phyloP scores from a whole-genome alignment of 2,113 vertebrate species.

The Hypocryptadius cinnamomeus region DNA sequence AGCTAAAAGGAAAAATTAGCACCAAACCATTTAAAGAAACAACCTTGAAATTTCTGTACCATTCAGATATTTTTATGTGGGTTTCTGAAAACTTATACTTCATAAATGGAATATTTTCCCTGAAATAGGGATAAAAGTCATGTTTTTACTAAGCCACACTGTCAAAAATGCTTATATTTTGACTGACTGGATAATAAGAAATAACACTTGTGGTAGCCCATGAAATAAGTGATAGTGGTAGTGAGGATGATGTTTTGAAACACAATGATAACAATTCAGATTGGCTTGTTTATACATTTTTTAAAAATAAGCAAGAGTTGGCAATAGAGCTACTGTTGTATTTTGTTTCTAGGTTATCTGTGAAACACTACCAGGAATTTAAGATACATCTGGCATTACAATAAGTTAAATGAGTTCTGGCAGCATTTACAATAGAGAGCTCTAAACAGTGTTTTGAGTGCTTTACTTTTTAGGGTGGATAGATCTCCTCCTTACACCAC shows the following conservation, averaged over 20 bases:
- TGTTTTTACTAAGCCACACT: neutral
- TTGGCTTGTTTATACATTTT: neutral
- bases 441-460: neutral
- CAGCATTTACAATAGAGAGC: neutral
- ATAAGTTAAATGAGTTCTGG: neutral
- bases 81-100: neutral
- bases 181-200: neutral
- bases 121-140: neutral
- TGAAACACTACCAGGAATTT: neutral
- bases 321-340: neutral
- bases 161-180: neutral
- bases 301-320: neutral
- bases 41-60: neutral
- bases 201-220: neutral
- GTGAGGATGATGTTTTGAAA: neutral
- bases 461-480: neutral
- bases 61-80: neutral
- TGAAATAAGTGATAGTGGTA: neutral
- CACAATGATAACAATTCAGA: neutral
- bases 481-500: neutral
- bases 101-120: neutral
- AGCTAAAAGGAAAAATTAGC: neutral
- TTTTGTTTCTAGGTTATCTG: constrained; percentile 2
- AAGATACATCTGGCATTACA: neutral
- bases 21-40: neutral